Percentiles rank a stretch among this genome's conserved stretches.
Evolutionary conservation across 2,797 vertebrate species (phyloP).

Genomic region (Cryptoprocta ferox): DNA sequence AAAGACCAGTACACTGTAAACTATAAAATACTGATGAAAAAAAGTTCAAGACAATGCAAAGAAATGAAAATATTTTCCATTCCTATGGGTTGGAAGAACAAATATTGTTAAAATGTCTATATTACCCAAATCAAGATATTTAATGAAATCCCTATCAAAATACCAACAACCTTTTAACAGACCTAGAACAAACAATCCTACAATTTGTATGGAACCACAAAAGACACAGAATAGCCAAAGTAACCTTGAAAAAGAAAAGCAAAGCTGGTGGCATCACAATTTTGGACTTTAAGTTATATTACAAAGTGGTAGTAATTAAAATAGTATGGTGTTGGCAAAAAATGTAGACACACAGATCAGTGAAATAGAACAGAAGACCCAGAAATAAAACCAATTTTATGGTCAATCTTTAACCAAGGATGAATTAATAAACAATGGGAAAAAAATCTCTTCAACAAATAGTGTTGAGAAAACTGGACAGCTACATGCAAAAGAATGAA

Average conservation of each 20-base stretch:
- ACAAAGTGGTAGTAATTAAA: background rate
- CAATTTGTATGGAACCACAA: background rate
- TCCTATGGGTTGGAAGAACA: background rate
- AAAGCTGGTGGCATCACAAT: background rate
- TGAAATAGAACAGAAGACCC: background rate
- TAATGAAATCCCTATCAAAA: background rate
- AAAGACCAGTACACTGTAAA: background rate
- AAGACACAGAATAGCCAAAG: background rate
- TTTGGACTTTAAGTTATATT: background rate
- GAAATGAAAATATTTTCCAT: background rate
- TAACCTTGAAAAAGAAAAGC: background rate
- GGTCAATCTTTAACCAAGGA: background rate
- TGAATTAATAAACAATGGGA: background rate
- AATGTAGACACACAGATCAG: background rate
- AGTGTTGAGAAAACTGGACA: background rate
- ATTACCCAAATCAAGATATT: background rate
- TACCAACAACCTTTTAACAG: background rate
- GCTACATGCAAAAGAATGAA: background rate
- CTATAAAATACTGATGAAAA: background rate
- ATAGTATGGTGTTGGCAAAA: background rate
- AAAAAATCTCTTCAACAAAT: background rate
- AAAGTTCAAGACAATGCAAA: background rate
- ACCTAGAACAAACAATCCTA: background rate
- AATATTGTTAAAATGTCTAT: background rate
- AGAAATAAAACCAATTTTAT: background rate